Base-by-base conservation (phyloP, 2,797 vertebrate genomes). In the Hippoglossus hippoglossus region DNA sequence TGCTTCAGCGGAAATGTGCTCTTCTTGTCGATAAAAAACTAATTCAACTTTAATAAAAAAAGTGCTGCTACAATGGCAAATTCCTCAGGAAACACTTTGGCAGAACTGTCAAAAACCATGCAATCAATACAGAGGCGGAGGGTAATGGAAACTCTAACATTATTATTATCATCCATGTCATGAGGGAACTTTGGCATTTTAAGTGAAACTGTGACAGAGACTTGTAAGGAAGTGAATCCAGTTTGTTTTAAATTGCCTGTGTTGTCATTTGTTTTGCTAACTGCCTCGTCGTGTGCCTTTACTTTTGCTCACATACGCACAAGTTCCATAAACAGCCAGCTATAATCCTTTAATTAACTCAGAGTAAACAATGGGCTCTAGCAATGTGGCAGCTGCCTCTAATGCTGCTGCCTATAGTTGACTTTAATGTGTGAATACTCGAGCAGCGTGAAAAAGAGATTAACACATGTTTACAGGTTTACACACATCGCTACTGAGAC, bases 271-370 rank as follows among this genome's bases (percentile, higher is more conserved):
- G 39, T 64, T 63, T 57, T 60, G 46, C 69, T 41, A 41, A 12
- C 39, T 19, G 15, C 15, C 44, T 46, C 44, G 15, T 46, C 26
- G 15, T 34, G 47, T 39, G 41, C 59, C 34, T 68, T 69, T 52
- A 63, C 60, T 73, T 31, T 69, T 57, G 9, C 52, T 11, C 64
- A 70, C n/a, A 18, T 50, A 59, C 2, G 5, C 56, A 49, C 24
- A 54, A 52, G 57, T 63, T 70, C 22, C 63, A 76, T 69, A 79
- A 77, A 80, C 72, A 68, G 55, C 18, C 52, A 9, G 44, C 56
- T 50, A 47, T 82, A 88, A 81, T 88, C 81, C 75, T 71, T 79
- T 84, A 82, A 90, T 81, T 74, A 89, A 85, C 61, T 81, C 73
- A 24, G 58, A 15, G 80, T 75, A 84, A 87, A 85, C 82, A 86